phyloP scores from a whole-genome alignment of 2,113 vertebrate genomes.

The sheep (Ovis aries) region ARS-UI_Ramb_v3.0 NC_056054.1:25158001-25158500 shows the following conservation, averaged over 20 bases:
- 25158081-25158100: constrained; percentile 67
- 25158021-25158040: constrained; percentile 68
- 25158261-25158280: constrained; percentile 80
- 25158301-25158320: constrained; percentile 82
- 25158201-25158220: constrained; percentile 72
- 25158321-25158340: constrained; percentile 71
- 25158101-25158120: constrained; percentile 65
- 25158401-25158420: neutral
- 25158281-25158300: constrained; percentile 91
- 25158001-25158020: constrained; percentile 67
- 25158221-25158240: constrained; percentile 76
- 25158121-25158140: constrained; percentile 72
- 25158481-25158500: neutral
- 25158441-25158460: constrained; percentile 15
- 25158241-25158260: constrained; percentile 81
- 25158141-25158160: constrained; percentile 78
- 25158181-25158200: constrained; percentile 74
- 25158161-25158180: constrained; percentile 74
- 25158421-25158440: neutral
- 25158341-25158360: constrained; percentile 13
- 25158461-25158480: neutral
- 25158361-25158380: constrained; percentile 43
- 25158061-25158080: constrained; percentile 77
- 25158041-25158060: constrained; percentile 56
- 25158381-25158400: neutral